Evolutionary conservation across 2,113 vertebrate genomes (phyloP).

Genomic region (Stercorarius parasiticus): DNA sequence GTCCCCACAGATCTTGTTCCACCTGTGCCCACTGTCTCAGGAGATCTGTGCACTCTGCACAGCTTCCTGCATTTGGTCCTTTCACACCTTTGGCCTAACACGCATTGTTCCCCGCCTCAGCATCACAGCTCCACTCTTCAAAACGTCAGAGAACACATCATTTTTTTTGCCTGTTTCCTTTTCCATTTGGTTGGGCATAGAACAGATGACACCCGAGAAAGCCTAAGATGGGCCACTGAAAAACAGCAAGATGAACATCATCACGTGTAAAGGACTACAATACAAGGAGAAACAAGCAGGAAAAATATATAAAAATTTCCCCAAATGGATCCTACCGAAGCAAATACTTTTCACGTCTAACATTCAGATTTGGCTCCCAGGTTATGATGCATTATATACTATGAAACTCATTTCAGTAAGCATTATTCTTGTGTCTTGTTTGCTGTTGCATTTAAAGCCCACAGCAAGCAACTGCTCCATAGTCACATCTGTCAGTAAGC

Average conservation of each 20-base stretch:
- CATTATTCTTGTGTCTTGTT: not conserved
- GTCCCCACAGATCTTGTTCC: not conserved
- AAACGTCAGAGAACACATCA: not conserved
- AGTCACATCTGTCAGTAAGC: not conserved
- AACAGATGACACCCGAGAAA: not conserved
- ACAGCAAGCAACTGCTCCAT: not conserved
- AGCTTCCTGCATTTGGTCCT: not conserved
- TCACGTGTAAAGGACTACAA: not conserved
- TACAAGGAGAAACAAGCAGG: not conserved
- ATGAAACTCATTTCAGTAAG: not conserved
- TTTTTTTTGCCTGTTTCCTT: not conserved
- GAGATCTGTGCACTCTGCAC: not conserved
- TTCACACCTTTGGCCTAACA: not conserved
- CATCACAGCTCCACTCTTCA: not conserved
- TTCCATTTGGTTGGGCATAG: not conserved
- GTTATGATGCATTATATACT: not conserved
- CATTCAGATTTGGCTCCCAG: not conserved
- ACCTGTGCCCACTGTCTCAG: not conserved
- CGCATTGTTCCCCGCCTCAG: not conserved
- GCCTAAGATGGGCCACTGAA: not conserved
- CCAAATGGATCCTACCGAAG: not conserved
- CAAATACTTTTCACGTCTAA: not conserved
- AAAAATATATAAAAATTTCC: not conserved
- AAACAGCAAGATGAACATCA: not conserved
- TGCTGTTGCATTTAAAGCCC: not conserved